A percentile compares a stretch with the other conserved stretches of the same genome.
Evolutionary conservation across 2,888 invertebrate species (phyloP).

Genomic region (Mythimna loreyi): DNA sequence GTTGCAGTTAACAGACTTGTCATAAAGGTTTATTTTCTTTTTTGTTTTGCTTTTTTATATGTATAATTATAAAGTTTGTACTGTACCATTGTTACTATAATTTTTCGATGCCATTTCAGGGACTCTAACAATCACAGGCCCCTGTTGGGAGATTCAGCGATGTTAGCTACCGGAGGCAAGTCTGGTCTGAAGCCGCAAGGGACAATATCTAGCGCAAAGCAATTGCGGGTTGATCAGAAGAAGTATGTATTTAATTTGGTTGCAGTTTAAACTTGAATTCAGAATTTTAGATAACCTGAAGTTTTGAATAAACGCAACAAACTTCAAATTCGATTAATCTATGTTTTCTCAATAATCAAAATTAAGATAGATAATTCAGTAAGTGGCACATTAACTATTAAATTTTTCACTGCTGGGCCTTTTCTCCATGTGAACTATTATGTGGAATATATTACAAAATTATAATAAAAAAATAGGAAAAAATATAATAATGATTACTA

Average conservation of each 20-base stretch:
- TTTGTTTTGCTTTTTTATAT: constrained; percentile 36
- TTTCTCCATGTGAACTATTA: not conserved
- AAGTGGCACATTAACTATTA: too few species aligned
- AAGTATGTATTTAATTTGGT: constrained; percentile 91
- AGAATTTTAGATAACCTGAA: constrained; percentile 25
- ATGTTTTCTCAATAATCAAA: too few species aligned
- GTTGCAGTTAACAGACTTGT: constrained; percentile 45
- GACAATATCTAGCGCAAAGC: constrained; percentile 97
- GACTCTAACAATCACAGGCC: constrained; percentile 98
- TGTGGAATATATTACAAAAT: not conserved
- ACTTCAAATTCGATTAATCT: not conserved
- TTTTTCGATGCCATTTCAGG: constrained; percentile 81
- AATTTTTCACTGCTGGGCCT: too few species aligned
- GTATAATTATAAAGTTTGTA: not conserved
- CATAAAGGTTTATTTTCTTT: constrained; percentile 57
- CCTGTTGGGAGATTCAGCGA: constrained; percentile 97
- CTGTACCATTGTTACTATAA: not conserved
- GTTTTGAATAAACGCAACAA: not conserved
- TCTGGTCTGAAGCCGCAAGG: constrained; percentile 96
- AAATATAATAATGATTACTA: not conserved
- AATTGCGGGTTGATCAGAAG: constrained; percentile 96
- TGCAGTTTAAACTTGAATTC: constrained; percentile 22
- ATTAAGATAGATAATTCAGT: too few species aligned
- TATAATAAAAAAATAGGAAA: too few species aligned
- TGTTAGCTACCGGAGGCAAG: constrained; percentile 95